Conservation (phyloP, 2,888 invertebrate species). For the Parnassius mnemosyne region DNA sequence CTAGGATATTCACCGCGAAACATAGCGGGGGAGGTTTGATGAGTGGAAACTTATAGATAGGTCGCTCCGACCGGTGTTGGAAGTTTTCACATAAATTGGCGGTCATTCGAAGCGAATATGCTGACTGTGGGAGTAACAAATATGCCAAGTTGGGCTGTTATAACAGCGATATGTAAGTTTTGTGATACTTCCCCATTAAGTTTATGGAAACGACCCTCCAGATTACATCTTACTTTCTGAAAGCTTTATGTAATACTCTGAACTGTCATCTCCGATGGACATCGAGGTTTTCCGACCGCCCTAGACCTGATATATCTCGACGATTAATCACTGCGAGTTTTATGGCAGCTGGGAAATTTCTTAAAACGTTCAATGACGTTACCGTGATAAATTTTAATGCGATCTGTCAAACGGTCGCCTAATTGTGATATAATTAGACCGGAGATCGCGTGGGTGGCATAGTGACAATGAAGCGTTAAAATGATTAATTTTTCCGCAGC, state of each 20-base stretch:
- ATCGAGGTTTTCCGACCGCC: slow-evolving; percentile 40
- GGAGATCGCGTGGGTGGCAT: slow-evolving; percentile 65
- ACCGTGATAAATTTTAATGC: slow-evolving; percentile 61
- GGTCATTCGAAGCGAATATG: slow-evolving; percentile 80
- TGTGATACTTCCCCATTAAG: slow-evolving; percentile 78
- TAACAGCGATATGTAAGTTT: slow-evolving; percentile 80
- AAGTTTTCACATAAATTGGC: slow-evolving; percentile 80
- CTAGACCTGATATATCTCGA: slow-evolving; percentile 30
- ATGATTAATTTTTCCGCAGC: slow-evolving; percentile 76
- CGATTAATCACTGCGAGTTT: slow-evolving; percentile 65
- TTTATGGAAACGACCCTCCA: slow-evolving; percentile 77
- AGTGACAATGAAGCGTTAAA: slow-evolving; percentile 76
- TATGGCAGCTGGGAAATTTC: slow-evolving; percentile 58
- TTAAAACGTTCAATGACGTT: slow-evolving; percentile 40
- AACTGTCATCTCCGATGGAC: slow-evolving; percentile 51
- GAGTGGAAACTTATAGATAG: slow-evolving; percentile 78
- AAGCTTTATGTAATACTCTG: slow-evolving; percentile 74
- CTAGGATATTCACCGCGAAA: slow-evolving; percentile 69
- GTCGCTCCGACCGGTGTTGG: slow-evolving; percentile 72
- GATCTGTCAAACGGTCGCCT: slow-evolving; percentile 72
- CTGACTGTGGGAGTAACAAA: slow-evolving; percentile 80
- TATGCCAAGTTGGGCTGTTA: slow-evolving; percentile 80
- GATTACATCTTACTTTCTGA: slow-evolving; percentile 79
- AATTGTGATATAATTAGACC: slow-evolving; percentile 77
- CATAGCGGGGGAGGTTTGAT: slow-evolving; percentile 70